Evolutionary conservation across 2,113 vertebrate genomes (phyloP), one percentile per base, ranked within the genome.

Genomic region (Syngnathus floridae): DNA sequence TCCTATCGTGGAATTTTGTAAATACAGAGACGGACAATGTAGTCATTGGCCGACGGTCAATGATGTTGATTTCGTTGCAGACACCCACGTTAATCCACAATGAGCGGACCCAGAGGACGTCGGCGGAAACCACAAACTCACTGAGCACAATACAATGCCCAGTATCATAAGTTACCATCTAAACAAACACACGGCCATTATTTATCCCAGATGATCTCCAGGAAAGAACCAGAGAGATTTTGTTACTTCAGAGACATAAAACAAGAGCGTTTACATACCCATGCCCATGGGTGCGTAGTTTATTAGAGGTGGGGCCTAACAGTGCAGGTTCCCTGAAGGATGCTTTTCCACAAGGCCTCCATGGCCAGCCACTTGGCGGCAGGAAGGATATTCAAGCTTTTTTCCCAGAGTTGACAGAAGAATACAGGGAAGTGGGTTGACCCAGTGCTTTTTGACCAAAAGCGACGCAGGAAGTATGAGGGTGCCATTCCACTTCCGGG

Each of bases 321-420:
- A 12, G 69, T 1, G 55, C 41, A n/a, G 49, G 63, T 65, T 74
- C 79, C 74, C 78, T 79, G 71, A 35, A 82, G 76, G 65, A 74
- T 71, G 69, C 65, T 70, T 86, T 79, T 70, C 80, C 71, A 73
- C 79, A 75, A 75, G 65, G 74, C 69, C 77, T 43, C 54, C 45
- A 64, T 19, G 58, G 68, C 81, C 82, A 75, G 81, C 68, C 59
- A 72, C 72, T 65, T 52, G 43, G 66, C 65, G 81, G 75, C 87
- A 89, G 88, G 90, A 93, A 91, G 86, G 90, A 88, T 79, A 86
- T 83, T 75, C 66, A 58, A 82, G 72, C 72, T 84, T 78, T 38
- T 84, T 87, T 92, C 86, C 88, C 83, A 90, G 82, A 90, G 84
- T 76, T 88, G 76, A 82, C 82, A 88, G 83, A 90, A 89, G 67